Base-by-base conservation (phyloP, 2,797 vertebrate species). In the Vipera ursinii region DNA sequence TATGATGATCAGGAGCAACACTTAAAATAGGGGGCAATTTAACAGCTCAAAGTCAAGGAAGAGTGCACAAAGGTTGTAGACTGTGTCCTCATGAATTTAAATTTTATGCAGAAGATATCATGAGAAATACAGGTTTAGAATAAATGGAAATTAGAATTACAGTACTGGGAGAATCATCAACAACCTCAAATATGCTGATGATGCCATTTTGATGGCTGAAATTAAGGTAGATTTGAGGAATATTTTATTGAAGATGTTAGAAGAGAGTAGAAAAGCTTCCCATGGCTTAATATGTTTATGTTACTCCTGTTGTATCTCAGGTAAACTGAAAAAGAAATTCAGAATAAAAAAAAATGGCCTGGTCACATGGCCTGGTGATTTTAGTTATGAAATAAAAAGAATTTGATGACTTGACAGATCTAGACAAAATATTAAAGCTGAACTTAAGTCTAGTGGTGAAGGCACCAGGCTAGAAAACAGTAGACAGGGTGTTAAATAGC, bases 21-120 rank as follows among this genome's bases (percentile, higher is more conserved):
- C 87, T 90, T 91, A 60, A 73, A 87, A 86, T 88, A 82, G 73
- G 89, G 85, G 9, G 55, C 63, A 73, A n/a, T 93, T 65, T 91
- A 89, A 93, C 65, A 65, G 59, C 44, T 91, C 86, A 82, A 89
- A 82, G 73, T 82, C 20, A 44, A 24, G 38, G 38, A 82, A 82
- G 73, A 22, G 9, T 48, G 38, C 20, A 82, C 38, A 38, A 82
- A 82, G 73, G 38, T 48, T 48, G 20, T 82, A 48, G 20, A 82
- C 20, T 82, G 8, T 48, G 20, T 60, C 22, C 59, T 82, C 73
- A 48, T 24, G 10, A 44, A 82, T 82, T 82, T 48, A 82, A 82
- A 82, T 48, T 10, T 82, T 82, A 82, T 82, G 38, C 38, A 48
- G 73, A 78, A 82, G 38, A 44, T 82, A 82, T 78, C 17, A 44